phyloP scores from a whole-genome alignment of 2,113 vertebrate species.

The Lepus americanus region DNA sequence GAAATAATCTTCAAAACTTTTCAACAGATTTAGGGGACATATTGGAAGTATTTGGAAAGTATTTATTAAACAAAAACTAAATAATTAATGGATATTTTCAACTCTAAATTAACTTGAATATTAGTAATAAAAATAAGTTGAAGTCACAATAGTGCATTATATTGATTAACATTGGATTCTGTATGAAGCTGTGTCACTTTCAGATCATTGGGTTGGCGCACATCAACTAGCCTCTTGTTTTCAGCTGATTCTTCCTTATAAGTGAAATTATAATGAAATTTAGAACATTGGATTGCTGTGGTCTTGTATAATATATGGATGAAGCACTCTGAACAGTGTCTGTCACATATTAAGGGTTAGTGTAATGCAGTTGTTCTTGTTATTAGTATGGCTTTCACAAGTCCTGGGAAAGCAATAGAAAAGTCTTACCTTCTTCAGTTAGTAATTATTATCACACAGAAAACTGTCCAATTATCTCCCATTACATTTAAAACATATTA shows the following conservation, averaged over 20 bases:
- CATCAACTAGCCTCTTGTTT: not conserved
- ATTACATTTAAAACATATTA: not conserved
- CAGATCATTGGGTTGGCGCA: not conserved
- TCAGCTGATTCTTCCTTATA: not conserved
- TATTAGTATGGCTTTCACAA: not conserved
- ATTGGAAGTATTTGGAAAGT: slow-evolving; percentile 41
- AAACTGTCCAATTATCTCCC: not conserved
- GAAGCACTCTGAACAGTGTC: not conserved
- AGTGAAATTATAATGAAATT: not conserved
- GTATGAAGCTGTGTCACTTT: not conserved
- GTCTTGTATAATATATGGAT: not conserved
- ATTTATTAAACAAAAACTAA: slow-evolving; percentile 28
- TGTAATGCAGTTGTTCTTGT: not conserved
- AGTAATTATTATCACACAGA: not conserved
- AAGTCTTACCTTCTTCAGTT: not conserved
- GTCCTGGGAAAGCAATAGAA: not conserved
- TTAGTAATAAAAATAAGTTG: not conserved
- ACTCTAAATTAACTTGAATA: not conserved
- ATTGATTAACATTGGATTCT: not conserved
- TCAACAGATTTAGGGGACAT: not conserved
- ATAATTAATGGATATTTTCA: not conserved
- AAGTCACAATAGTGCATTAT: not conserved
- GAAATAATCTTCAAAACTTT: slow-evolving; percentile 68
- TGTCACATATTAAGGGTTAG: not conserved
- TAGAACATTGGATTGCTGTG: not conserved